Percentiles rank a stretch among this genome's conserved stretches.
These are phyloP conservation scores for Papilio aristodemus DNA, from an alignment of 1,140 invertebrate species.

Conservation along the genomic window DNA sequence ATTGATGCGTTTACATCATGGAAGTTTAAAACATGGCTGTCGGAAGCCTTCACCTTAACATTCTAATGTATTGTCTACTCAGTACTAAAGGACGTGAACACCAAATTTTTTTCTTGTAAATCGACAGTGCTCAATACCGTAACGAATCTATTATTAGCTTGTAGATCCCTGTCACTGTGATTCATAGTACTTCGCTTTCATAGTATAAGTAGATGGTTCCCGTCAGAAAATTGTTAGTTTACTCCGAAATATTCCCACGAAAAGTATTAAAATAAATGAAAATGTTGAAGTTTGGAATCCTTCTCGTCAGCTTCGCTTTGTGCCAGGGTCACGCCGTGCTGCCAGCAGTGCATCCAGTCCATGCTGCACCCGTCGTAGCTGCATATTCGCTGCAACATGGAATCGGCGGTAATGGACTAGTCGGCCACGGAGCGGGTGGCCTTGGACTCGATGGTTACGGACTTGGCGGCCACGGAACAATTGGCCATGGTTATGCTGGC, in stretches of 20 bases:
- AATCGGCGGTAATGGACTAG: slow-evolving; percentile 31
- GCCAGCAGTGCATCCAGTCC: slow-evolving; percentile 48
- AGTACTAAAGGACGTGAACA: slow-evolving; percentile 42
- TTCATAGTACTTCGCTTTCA: slow-evolving; percentile 39
- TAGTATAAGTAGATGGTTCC: slow-evolving; percentile 60
- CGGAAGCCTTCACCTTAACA: slow-evolving; percentile 14
- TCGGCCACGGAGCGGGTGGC: slow-evolving; percentile 33
- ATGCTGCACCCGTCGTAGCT: slow-evolving; percentile 39
- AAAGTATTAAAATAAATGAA: slow-evolving; percentile 37
- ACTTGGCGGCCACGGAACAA: slow-evolving; percentile 5
- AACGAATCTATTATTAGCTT: slow-evolving; percentile 58
- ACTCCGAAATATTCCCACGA: slow-evolving; percentile 25
- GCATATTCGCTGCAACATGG: slow-evolving; percentile 30
- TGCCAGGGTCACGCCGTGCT: slow-evolving; percentile 52
- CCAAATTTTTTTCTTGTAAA: slow-evolving; percentile 53
- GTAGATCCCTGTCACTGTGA: slow-evolving; percentile 60
- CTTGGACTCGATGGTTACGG: slow-evolving; percentile 33
- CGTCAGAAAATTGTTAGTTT: slow-evolving; percentile 44
- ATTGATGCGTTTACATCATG: neutral
- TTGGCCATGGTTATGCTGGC: neutral
- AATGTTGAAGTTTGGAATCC: slow-evolving; percentile 51
- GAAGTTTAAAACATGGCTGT: neutral
- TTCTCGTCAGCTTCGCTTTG: slow-evolving; percentile 52
- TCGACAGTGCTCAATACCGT: slow-evolving; percentile 59
- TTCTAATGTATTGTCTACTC: slow-evolving; percentile 20